Conservation (phyloP, 1,140 invertebrate genomes). For the Caerostris extrusa region DNA sequence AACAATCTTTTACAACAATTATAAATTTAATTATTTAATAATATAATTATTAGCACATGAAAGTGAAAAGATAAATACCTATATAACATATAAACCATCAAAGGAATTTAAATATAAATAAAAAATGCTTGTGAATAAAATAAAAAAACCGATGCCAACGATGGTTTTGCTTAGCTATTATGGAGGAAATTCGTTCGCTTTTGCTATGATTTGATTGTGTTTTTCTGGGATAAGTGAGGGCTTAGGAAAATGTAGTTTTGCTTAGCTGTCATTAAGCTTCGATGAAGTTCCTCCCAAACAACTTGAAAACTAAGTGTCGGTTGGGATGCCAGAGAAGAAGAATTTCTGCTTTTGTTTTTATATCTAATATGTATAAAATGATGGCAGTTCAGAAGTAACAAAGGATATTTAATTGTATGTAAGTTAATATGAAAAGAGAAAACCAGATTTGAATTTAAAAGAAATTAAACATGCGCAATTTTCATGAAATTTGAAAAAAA, state of each 20-base stretch:
- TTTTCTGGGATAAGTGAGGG: slow-evolving; percentile 21
- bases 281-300: background rate
- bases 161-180: background rate
- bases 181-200: background rate
- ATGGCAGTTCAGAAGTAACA: background rate
- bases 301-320: background rate
- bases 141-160: background rate
- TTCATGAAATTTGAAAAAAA: too few species aligned
- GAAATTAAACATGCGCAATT: too few species aligned
- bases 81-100: too few species aligned
- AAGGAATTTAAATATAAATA: too few species aligned
- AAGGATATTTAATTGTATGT: background rate
- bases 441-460: too few species aligned
- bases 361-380: background rate
- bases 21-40: too few species aligned
- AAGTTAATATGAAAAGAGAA: background rate
- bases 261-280: background rate
- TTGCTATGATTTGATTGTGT: slow-evolving; percentile 1
- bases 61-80: too few species aligned
- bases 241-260: background rate
- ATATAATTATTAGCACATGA: too few species aligned
- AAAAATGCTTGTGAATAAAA: too few species aligned
- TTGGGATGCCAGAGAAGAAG: background rate
- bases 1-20: too few species aligned
- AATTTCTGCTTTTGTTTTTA: background rate